phyloP scores from a whole-genome alignment of 2,888 invertebrate genomes.

The Mechanitis messenoides region DNA sequence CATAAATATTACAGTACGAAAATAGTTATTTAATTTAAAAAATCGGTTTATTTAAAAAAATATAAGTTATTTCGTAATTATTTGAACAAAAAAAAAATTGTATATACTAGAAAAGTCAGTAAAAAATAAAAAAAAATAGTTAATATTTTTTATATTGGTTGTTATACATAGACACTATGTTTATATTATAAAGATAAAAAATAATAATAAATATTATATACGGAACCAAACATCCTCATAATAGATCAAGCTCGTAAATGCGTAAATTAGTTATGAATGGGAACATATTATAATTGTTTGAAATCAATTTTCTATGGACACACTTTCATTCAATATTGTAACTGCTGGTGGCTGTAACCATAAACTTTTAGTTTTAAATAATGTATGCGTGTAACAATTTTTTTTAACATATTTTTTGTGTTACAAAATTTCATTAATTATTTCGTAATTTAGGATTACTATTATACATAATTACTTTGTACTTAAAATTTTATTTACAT shows the following conservation, averaged over 20 bases:
- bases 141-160: too few relatives aligned
- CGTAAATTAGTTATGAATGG: conserved; percentile 12
- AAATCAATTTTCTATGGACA: conserved; percentile 23
- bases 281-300: conserved; percentile 13
- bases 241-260: background rate
- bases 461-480: too few relatives aligned
- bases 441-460: background rate
- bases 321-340: conserved; percentile 19
- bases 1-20: too few relatives aligned
- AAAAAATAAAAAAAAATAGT: too few relatives aligned
- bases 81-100: too few relatives aligned
- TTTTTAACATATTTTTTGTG: conserved; percentile 4
- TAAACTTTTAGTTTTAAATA: too few relatives aligned
- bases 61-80: too few relatives aligned
- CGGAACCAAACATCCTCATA: background rate
- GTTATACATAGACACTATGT: background rate
- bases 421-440: conserved; percentile 4
- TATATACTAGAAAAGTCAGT: too few relatives aligned
- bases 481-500: too few relatives aligned
- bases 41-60: too few relatives aligned
- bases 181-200: background rate
- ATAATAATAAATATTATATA: background rate
- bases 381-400: background rate
- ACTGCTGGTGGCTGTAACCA: too few relatives aligned
- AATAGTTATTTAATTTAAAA: too few relatives aligned